Conservation (phyloP, 2,113 vertebrate species). For the Ailurus styani region DNA sequence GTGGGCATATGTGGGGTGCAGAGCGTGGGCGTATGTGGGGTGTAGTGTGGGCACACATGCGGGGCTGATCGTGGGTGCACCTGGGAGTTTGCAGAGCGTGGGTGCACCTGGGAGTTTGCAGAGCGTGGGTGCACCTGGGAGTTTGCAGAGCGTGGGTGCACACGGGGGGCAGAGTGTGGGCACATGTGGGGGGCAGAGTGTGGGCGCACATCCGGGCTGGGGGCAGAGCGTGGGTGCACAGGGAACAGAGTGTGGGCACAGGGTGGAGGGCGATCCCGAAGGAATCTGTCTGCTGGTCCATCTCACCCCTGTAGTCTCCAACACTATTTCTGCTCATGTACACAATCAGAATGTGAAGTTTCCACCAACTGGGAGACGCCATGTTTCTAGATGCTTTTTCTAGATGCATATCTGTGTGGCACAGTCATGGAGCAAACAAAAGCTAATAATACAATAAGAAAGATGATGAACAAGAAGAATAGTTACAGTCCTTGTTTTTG, state of each 20-base stretch:
- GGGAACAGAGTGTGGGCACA: background rate
- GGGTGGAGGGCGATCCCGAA: background rate
- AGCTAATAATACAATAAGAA: background rate
- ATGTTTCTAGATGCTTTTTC: background rate
- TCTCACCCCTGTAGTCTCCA: background rate
- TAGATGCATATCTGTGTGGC: background rate
- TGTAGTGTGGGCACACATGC: background rate
- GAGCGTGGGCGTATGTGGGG: background rate
- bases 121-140: background rate
- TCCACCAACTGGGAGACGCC: too few species aligned
- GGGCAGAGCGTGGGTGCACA: background rate
- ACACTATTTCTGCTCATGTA: background rate
- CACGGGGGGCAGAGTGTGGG: background rate
- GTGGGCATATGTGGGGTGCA: background rate
- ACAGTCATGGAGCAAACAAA: background rate
- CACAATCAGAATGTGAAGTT: background rate
- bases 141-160: too few species aligned
- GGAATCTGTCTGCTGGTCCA: background rate
- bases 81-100: background rate
- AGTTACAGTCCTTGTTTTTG: too few species aligned
- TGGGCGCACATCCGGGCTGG: too few species aligned
- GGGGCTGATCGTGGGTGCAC: background rate
- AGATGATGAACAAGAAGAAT: background rate
- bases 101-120: background rate
- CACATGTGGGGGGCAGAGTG: background rate